Evolutionary conservation across 1,140 invertebrate species (phyloP), one percentile per base, ranked within the genome.

Genomic region (Stegodyphus dumicola): DNA sequence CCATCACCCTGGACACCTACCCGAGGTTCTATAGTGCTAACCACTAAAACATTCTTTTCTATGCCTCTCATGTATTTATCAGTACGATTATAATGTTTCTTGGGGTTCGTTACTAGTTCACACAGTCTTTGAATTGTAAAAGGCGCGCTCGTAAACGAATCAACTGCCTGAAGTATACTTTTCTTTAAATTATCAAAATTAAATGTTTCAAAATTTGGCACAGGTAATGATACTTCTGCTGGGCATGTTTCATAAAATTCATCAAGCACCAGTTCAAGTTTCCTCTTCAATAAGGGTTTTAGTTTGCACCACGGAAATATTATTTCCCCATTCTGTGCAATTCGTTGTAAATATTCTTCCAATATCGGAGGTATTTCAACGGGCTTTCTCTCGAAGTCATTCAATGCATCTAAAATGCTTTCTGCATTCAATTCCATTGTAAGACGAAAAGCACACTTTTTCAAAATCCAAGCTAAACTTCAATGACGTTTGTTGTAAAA

Each of bases 61-160:
- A 98, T 93, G 0, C 97, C 98, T 76, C 97, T 92, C 94, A 99
- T 95, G 90, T 96, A 99, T 91, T 99, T 99, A 90, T 99, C 98
- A 71, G 96, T 95, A 84, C 96, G 92, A 89, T 95, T 97, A 90
- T 99, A 99, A 89, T 99, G 96, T 90, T 96, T 96, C n/a, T 94
- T 93, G 6, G 98, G 97, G 86, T 94, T 93, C 5, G 95, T 96
- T 0, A 99, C 91, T 6, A 99, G 91, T 91, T 99, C 98, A 91
- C 97, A 98, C 67, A 99, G 94, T 85, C 98, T 93, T 90, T 99
- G 98, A 75, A 99, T 95, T 11, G 98, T 99, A 89, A 99, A 99
- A 0, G 98, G 98, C 4, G 97, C 96, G 77, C 96, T 96, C 54
- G 93, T 93, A 91, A 75, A 85, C 18, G 48, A 93, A 88, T 98